Base-by-base conservation (phyloP, 2,888 invertebrate species). In the Petrolisthes cinctipes region DNA sequence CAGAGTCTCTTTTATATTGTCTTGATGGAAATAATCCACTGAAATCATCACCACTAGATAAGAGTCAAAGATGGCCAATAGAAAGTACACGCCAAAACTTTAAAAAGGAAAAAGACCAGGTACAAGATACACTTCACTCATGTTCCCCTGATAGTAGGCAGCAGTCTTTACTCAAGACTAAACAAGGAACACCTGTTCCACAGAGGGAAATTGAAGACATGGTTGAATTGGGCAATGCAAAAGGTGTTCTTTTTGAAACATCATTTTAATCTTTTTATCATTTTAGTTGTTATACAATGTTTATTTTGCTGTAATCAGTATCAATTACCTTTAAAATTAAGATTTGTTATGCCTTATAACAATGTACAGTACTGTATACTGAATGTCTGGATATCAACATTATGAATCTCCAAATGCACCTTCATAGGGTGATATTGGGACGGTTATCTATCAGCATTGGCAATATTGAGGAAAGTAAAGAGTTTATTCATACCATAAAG, bases 11-110 rank as follows among this genome's bases (percentile, higher is more conserved):
- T n/a, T 80, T 89, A 57, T 87, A 75, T 68, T 87, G 87, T 68
- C 71, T 89, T 17, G 87, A 89, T 83, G 89, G 89, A 61, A 87
- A 89, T 83, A 73, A 85, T n/a, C 86, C 86, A 17, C 23, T 73
- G 5, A 80, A 37, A 37, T 37, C 80, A 56, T 14, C 84, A 14
- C 7, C 80, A 23, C 14, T 51, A 53, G 17, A 56, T 14, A 5
- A 7, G 11, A 53, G 7, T 51, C 9, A n/a, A 20, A 37, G 17
- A 37, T 17, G 6, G 11, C 9, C 4, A 81, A 73, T 17, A 51
- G 37, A 57, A 37, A 71, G 20, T 75, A 57, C 56, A 78, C 17
- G 11, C 53, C 14, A 66, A 61, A 68, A 66, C 37, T 9, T 20
- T 11, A 54, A 54, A 20, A 81, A 5, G 54, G 37, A 56, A 54